Evolutionary conservation across 2,888 invertebrate species (phyloP).

Genomic region (Drosophila colorata): DNA sequence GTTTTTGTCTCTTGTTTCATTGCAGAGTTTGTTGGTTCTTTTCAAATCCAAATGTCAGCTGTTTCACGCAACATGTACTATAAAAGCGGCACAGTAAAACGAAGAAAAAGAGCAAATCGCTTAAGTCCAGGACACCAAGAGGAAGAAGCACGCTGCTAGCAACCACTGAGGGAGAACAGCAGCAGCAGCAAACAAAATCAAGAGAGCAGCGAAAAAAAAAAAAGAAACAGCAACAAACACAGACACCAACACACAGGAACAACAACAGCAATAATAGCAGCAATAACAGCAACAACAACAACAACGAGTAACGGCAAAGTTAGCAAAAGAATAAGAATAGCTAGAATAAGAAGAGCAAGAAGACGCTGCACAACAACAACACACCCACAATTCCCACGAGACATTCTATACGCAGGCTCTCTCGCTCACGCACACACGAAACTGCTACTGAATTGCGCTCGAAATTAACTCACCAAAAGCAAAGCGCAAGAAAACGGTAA

Average conservation of each 20-base stretch:
- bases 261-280: slow-evolving; percentile 10
- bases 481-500: slow-evolving; percentile 42
- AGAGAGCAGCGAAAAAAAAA: slow-evolving; percentile 17
- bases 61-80: slow-evolving; percentile 72
- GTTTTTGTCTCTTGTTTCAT: slow-evolving; percentile 20
- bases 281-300: slow-evolving; percentile 16
- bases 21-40: slow-evolving; percentile 45
- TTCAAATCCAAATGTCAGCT: slow-evolving; percentile 65
- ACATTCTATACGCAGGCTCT: slow-evolving; percentile 1
- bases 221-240: slow-evolving; percentile 6
- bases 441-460: slow-evolving; percentile 19
- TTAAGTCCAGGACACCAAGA: slow-evolving; percentile 55
- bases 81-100: slow-evolving; percentile 69
- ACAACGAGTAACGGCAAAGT: slow-evolving; percentile 20
- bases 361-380: slow-evolving; percentile 20
- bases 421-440: slow-evolving; percentile 7
- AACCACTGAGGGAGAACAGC: slow-evolving; percentile 31
- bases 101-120: slow-evolving; percentile 72
- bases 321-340: slow-evolving; percentile 11
- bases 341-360: background rate
- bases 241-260: slow-evolving; percentile 13
- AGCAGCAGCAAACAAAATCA: slow-evolving; percentile 39
- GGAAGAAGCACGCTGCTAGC: slow-evolving; percentile 45
- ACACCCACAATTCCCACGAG: slow-evolving; percentile 34
- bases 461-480: slow-evolving; percentile 17